Conservation (phyloP, 1,140 invertebrate genomes). For the Venustaconcha ellipsiformis region DNA sequence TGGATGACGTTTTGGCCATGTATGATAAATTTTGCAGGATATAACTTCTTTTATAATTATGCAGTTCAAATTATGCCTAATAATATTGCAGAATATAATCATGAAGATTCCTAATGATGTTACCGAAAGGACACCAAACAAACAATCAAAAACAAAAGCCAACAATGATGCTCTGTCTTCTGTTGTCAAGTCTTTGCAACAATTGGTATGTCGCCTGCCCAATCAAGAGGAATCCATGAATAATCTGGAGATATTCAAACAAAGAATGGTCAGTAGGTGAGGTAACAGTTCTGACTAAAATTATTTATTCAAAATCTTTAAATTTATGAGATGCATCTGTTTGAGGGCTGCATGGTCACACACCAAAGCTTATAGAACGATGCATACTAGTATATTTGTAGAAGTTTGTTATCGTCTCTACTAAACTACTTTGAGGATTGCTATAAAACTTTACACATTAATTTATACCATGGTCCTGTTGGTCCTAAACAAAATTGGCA, state of each 20-base stretch:
- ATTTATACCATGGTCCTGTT: too few relatives aligned
- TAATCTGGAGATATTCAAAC: slow-evolving; percentile 91
- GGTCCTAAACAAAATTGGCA: too few relatives aligned
- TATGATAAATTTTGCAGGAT: too few relatives aligned
- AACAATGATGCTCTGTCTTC: slow-evolving; percentile 79
- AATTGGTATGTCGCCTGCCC: slow-evolving; percentile 81
- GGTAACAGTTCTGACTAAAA: background rate
- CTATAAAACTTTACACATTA: too few relatives aligned
- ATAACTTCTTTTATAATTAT: background rate
- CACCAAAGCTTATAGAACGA: too few relatives aligned
- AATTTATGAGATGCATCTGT: slow-evolving; percentile 72
- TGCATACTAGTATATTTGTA: too few relatives aligned
- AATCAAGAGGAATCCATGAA: slow-evolving; percentile 86
- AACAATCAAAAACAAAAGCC: slow-evolving; percentile 82
- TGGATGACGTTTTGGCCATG: slow-evolving; percentile 6
- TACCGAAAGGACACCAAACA: slow-evolving; percentile 94
- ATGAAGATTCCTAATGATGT: slow-evolving; percentile 90
- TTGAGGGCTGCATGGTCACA: slow-evolving; percentile 83
- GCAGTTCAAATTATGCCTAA: too few relatives aligned
- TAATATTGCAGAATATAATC: slow-evolving; percentile 81
- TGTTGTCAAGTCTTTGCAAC: slow-evolving; percentile 79
- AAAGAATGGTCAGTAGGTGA: slow-evolving; percentile 91
- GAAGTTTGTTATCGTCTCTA: too few relatives aligned
- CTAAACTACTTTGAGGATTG: too few relatives aligned
- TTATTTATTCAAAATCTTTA: background rate